phyloP scores from a whole-genome alignment of 2,888 invertebrate genomes.

The Acronicta aceris region DNA sequence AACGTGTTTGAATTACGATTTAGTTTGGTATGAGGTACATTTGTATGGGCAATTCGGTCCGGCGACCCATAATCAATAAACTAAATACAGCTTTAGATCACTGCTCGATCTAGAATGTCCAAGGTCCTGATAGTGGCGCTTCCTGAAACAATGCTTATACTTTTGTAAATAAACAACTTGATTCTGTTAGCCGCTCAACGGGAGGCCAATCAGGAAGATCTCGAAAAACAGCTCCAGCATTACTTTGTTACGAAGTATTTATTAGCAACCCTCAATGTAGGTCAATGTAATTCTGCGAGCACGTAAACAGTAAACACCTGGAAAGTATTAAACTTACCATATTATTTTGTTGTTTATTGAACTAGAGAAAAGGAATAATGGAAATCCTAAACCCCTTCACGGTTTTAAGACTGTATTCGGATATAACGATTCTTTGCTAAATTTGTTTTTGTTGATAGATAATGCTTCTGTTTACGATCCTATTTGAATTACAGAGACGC shows the following conservation, averaged over 20 bases:
- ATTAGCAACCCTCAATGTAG: slow-evolving; percentile 29
- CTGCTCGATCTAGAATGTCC: too few relatives aligned
- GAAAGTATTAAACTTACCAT: slow-evolving; percentile 12
- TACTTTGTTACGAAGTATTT: slow-evolving; percentile 31
- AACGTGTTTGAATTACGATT: too few relatives aligned
- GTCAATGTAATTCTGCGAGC: slow-evolving; percentile 31
- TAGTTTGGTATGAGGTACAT: too few relatives aligned
- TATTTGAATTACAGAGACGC: too few relatives aligned
- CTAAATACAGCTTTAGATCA: too few relatives aligned
- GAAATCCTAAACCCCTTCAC: slow-evolving; percentile 1
- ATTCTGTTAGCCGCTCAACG: slow-evolving; percentile 21
- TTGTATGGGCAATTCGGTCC: too few relatives aligned
- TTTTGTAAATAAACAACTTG: slow-evolving; percentile 10
- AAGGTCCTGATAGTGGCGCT: background rate
- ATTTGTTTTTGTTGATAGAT: slow-evolving; percentile 1
- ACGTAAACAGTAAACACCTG: slow-evolving; percentile 35
- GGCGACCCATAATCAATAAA: too few relatives aligned
- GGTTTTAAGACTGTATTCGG: slow-evolving; percentile 2
- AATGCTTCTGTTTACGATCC: too few relatives aligned
- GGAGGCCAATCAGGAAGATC: slow-evolving; percentile 26
- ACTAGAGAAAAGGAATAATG: slow-evolving; percentile 11
- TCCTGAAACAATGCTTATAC: background rate
- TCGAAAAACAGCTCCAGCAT: slow-evolving; percentile 21
- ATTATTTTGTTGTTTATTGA: slow-evolving; percentile 26
- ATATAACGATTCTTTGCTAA: slow-evolving; percentile 3